These are phyloP conservation scores for Pseudomyrmex sp. DNA, from an alignment of 1,140 invertebrate genomes.

Conservation along the genomic window DNA sequence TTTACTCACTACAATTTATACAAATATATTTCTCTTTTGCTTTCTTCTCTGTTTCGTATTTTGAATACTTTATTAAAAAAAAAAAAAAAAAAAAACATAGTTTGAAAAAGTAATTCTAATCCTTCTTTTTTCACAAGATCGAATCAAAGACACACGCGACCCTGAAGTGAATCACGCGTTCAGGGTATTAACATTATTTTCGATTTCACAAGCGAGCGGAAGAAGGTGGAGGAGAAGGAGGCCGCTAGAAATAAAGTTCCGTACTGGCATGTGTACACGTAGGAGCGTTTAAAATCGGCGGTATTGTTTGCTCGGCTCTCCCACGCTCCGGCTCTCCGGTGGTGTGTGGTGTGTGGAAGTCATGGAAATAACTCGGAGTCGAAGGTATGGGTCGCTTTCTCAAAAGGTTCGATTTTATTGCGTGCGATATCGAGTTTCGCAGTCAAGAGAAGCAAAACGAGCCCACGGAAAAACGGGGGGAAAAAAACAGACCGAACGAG, in stretches of 20 bases:
- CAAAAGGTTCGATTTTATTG: slow-evolving; percentile 64
- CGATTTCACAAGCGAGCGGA: slow-evolving; percentile 30
- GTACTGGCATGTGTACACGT: slow-evolving; percentile 4
- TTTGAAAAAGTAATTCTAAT: background rate
- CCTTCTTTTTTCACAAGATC: background rate
- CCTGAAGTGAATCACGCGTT: slow-evolving; percentile 17
- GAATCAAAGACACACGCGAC: slow-evolving; percentile 16
- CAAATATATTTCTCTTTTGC: background rate
- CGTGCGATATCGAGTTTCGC: slow-evolving; percentile 62
- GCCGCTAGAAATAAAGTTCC: slow-evolving; percentile 57
- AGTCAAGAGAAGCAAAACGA: slow-evolving; percentile 25
- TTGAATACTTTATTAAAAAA: background rate
- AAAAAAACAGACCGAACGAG: background rate
- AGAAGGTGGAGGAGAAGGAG: slow-evolving; percentile 5
- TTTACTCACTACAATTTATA: background rate
- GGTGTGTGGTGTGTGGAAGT: background rate
- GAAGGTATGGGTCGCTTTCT: slow-evolving; percentile 55
- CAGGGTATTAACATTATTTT: slow-evolving; percentile 48
- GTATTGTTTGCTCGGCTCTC: slow-evolving; percentile 46
- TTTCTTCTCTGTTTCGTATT: background rate
- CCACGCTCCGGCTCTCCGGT: slow-evolving; percentile 30
- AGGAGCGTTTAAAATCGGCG: slow-evolving; percentile 36
- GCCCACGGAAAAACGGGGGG: slow-evolving; percentile 29
- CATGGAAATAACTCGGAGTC: slow-evolving; percentile 44
- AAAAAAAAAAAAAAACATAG: background rate